phyloP scores from a whole-genome alignment of 2,888 invertebrate genomes.

The Cheilosia vernalis region DNA sequence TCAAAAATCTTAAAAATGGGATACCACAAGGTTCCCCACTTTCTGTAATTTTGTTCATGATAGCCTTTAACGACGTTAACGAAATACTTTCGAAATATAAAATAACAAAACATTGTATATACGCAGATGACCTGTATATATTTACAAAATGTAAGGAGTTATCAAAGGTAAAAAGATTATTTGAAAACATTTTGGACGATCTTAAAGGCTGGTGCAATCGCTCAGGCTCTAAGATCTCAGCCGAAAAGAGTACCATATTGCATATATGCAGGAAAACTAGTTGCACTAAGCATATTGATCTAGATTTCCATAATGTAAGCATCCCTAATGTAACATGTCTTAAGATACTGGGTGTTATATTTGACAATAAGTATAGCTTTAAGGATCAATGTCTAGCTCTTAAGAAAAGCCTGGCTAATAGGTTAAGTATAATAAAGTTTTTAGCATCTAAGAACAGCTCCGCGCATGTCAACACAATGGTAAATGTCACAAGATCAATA shows the following conservation, averaged over 20 bases:
- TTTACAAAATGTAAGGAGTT: constrained; percentile 12
- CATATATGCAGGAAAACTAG: constrained; percentile 25
- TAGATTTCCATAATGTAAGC: not conserved
- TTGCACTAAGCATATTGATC: not conserved
- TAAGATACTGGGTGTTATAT: constrained; percentile 4
- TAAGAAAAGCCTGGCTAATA: constrained; percentile 41
- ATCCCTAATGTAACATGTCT: not conserved
- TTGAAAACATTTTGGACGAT: not conserved
- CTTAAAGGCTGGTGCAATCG: constrained; percentile 10
- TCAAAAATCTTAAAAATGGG: no score
- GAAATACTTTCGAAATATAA: not conserved
- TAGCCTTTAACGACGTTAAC: no score
- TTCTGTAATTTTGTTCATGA: no score
- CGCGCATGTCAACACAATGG: no score
- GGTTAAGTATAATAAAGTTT: constrained; percentile 63
- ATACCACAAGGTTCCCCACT: no score
- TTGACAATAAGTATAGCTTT: constrained; percentile 26
- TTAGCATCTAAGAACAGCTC: constrained; percentile 41
- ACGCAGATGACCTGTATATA: constrained; percentile 6
- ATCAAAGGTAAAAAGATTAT: not conserved
- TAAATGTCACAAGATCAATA: constrained; percentile 38
- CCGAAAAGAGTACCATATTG: constrained; percentile 8
- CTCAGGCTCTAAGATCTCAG: constrained; percentile 11
- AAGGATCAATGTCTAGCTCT: constrained; percentile 52
- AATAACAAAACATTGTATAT: not conserved